Base-by-base conservation (phyloP, 2,888 invertebrate species). In the Antheraea assamensis region DNA sequence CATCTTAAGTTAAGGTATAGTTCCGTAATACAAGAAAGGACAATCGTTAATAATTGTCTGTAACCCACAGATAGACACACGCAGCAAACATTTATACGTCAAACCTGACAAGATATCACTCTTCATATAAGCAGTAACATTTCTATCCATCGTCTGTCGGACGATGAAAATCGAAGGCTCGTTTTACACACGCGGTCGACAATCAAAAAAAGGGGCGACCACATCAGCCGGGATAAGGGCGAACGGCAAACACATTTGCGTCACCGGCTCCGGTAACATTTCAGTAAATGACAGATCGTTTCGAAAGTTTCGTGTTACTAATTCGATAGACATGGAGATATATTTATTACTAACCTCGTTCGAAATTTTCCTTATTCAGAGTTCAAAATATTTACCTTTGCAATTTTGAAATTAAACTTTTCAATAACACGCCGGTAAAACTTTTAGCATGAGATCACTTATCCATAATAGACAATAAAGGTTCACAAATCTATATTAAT, bases 131-230 rank as follows among this genome's bases (percentile, higher is more conserved):
- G 68, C 35, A 58, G 52, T 68, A 72, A 68, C 27, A 70, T 47
- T 27, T 55, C 27, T 10, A 27, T 58, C 52, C 64, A 15, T 73
- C 55, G 47, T 68, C 35, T 55, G 72, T 47, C 68, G 17, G 19
- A 8, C 31, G 58, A 52, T 70, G 27, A 70, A 72, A 73, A 73
- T 70, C 55, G 42, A 47, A 21, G 70, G 73, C 27, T 73, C 73
- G 47, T 42, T 73, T 70, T 73, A 70, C 73, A 49, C 64, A 70
- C 27, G 70, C 58, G 55, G 70, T 27, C n/a, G 68, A 35, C 70
- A 70, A 70, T 68, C 52, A 19, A 58, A 70, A 73, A 73, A 58
- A 73, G 70, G 73, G 73, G 70, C 21, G 35, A 55, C 70, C 70
- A 58, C 27, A 42, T n/a, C 58, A 42, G 35, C 21, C 55, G 55